Evolutionary conservation across 1,140 invertebrate genomes (phyloP).

Genomic region (Scaptomyza graminum): DNA sequence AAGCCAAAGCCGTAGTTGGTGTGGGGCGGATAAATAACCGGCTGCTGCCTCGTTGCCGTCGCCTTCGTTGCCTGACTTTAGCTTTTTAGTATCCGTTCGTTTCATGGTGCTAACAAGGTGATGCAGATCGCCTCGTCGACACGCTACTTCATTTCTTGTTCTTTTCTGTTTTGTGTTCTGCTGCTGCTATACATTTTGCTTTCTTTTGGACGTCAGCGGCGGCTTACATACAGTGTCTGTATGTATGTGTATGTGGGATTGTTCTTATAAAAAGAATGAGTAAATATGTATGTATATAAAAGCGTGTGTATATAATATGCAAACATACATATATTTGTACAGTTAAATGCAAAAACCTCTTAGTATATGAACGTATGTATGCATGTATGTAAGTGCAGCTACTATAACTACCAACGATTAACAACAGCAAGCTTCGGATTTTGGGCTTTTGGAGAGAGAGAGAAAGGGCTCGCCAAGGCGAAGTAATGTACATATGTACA

Average conservation of each 20-base stretch:
- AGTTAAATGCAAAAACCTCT: no score
- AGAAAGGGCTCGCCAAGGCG: no score
- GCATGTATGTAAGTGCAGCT: no score
- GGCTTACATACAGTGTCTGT: neutral
- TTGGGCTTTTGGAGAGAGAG: no score
- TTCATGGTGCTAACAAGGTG: constrained; percentile 72
- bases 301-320: neutral
- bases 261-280: constrained; percentile 9
- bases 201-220: constrained; percentile 44
- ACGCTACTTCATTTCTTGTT: constrained; percentile 70
- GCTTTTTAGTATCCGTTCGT: constrained; percentile 20
- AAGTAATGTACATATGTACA: no score
- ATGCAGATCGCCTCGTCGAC: constrained; percentile 72
- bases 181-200: constrained; percentile 54
- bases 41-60: constrained; percentile 52
- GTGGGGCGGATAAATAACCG: constrained; percentile 62
- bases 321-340: no score
- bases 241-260: constrained; percentile 6
- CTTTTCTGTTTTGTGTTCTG: no score
- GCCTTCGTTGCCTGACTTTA: constrained; percentile 18
- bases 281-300: neutral
- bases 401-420: no score
- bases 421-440: no score
- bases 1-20: constrained; percentile 19
- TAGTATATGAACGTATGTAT: no score